Conservation (phyloP, 2,113 vertebrate genomes). For the Tychaedon coryphoeus region DNA sequence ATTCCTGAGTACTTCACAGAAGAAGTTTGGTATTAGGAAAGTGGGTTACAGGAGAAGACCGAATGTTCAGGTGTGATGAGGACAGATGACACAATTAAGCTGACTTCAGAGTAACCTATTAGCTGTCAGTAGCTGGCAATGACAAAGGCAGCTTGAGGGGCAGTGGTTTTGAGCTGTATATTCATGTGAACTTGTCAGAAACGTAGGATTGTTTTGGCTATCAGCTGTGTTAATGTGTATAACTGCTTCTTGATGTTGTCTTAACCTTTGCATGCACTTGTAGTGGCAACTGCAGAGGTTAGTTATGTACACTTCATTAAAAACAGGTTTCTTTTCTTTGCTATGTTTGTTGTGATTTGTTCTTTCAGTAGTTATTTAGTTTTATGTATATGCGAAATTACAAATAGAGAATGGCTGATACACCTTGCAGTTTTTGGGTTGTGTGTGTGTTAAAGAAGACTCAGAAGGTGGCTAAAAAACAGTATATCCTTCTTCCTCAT, state of each 20-base stretch:
- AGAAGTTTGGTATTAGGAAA: not conserved
- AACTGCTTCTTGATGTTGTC: slow-evolving; percentile 25
- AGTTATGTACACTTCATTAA: not conserved
- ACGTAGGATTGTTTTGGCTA: not conserved
- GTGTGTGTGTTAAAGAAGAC: not conserved
- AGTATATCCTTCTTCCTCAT: not conserved
- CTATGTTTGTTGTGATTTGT: not conserved
- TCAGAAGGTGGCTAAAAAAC: not conserved
- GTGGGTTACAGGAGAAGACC: not conserved
- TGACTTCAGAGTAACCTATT: not conserved
- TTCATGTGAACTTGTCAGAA: not conserved
- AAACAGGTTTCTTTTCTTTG: not conserved
- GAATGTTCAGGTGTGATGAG: not conserved
- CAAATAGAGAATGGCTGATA: not conserved
- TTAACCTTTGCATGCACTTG: not conserved
- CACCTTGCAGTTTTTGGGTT: not conserved
- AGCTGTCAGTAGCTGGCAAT: not conserved
- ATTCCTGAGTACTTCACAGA: not conserved
- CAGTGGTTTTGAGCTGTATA: not conserved
- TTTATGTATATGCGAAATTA: not conserved
- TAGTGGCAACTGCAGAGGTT: not conserved
- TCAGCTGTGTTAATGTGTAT: not conserved
- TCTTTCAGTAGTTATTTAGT: not conserved
- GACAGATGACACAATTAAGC: not conserved
- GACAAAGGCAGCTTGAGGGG: not conserved